Percentiles rank a stretch among this genome's conserved stretches.
These are phyloP conservation scores for Trachops cirrhosus DNA, from an alignment of 2,797 vertebrate species.

Conservation along the genomic window DNA sequence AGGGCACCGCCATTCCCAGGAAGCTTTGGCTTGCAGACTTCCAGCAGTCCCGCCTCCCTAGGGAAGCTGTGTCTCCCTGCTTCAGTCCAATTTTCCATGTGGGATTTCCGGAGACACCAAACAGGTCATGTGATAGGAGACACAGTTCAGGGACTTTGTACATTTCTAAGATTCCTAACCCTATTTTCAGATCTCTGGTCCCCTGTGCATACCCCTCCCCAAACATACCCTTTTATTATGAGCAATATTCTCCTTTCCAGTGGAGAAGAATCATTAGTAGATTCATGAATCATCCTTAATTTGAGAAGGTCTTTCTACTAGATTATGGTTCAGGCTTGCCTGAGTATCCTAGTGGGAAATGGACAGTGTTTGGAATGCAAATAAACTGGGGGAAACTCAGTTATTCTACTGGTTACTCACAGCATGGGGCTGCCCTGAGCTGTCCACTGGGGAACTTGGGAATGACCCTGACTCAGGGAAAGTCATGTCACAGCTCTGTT, in stretches of 20 bases:
- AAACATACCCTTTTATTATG: conserved; percentile 37
- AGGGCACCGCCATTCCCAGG: conserved; percentile 60
- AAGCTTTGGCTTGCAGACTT: neutral
- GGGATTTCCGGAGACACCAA: conserved; percentile 71
- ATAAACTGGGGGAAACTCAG: neutral
- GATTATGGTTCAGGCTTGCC: neutral
- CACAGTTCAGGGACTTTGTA: conserved; percentile 58
- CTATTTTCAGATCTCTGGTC: conserved; percentile 71
- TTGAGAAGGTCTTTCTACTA: conserved; percentile 37
- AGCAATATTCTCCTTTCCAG: conserved; percentile 34
- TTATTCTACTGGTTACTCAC: neutral
- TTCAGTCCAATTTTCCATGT: conserved; percentile 71
- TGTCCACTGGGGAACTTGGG: neutral
- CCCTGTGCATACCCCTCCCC: conserved; percentile 51
- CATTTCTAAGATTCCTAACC: conserved; percentile 71
- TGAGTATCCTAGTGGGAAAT: neutral
- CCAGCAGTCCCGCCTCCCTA: conserved; percentile 49
- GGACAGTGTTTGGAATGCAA: neutral
- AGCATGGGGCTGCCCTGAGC: neutral
- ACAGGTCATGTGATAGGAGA: conserved; percentile 68
- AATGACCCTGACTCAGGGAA: neutral
- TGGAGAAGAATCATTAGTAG: conserved; percentile 8
- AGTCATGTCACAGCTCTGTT: neutral
- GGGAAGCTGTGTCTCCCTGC: conserved; percentile 67
- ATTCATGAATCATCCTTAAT: conserved; percentile 45